These are phyloP conservation scores for Pocota personata DNA, from an alignment of 2,888 invertebrate genomes.

Conservation along the genomic window DNA sequence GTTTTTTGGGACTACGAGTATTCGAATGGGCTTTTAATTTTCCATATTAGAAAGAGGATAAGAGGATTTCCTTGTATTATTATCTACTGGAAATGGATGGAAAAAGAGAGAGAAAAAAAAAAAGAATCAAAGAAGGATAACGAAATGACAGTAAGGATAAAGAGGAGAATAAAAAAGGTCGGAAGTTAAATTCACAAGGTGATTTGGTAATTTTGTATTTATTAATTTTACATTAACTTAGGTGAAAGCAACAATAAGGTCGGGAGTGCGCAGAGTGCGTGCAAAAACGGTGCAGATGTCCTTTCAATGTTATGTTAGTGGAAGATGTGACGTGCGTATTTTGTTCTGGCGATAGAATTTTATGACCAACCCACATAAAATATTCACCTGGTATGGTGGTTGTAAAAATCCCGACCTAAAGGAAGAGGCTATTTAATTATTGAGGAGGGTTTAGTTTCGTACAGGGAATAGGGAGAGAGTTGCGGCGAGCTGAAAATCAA, in stretches of 20 bases:
- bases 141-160: conserved; percentile 1
- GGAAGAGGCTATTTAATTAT: conserved; percentile 46
- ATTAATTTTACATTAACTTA: conserved; percentile 40
- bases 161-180: not conserved
- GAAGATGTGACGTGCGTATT: not conserved
- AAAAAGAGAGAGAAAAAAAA: too few relatives aligned
- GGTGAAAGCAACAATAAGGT: not conserved
- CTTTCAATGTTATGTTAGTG: conserved; percentile 16
- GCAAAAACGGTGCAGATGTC: not conserved
- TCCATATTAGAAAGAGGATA: conserved; percentile 17
- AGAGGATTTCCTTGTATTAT: conserved; percentile 25
- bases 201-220: conserved; percentile 45
- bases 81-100: not conserved
- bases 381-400: conserved; percentile 46
- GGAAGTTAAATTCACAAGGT: conserved; percentile 39
- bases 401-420: conserved; percentile 33
- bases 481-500: not conserved
- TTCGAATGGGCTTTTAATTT: conserved; percentile 30
- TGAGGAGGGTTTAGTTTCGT: conserved; percentile 21
- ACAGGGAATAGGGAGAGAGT: not conserved
- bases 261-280: not conserved
- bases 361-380: conserved; percentile 48
- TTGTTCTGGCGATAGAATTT: conserved; percentile 24
- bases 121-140: not conserved
- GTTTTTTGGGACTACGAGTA: not conserved